Base-by-base conservation (phyloP, 2,888 invertebrate genomes). In the Himalopsyche japonica region DNA sequence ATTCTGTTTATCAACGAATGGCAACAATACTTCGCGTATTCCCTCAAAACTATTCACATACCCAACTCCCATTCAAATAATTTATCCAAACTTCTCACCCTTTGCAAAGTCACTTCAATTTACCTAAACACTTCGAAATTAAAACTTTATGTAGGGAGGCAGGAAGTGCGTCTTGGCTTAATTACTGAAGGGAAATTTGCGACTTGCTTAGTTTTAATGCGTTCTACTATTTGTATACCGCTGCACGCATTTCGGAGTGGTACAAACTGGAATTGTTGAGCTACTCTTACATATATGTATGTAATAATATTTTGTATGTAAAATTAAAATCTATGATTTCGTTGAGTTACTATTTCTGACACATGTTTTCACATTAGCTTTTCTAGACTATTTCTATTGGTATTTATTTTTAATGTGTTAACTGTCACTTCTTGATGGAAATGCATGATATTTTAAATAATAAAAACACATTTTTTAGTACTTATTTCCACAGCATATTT, bases 131-230 rank as follows among this genome's bases (percentile, higher is more conserved):
- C 20, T 57, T 57, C 57, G 57, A 57, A 57, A 20, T 57, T 57
- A 57, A 57, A 57, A 57, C 57, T 57, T 57, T 57, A 57, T 57
- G 20, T 24, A 20, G 57, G 57, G 57, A 57, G 57, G 57, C 8
- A 20, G 57, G 57, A 24, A 57, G 57, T 57, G 57, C 57, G 57
- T 57, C 57, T 57, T 20, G 57, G 20, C 57, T 57, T 57, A 57
- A 57, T 57, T 57, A 57, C 57, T 57, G 57, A 57, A 20, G 64
- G 79, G 82, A 82, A 79, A 77, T 82, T 82, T 82, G 77, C 64
- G 79, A 82, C 79, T 79, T 79, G 64, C 64, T 82, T 82, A 79
- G 82, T 82, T 82, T 79, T 82, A 82, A 82, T 82, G 82, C 64
- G 20, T 37, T 24, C 5, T 20, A 20, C 57, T 57, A 57, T 57